Base-by-base conservation (phyloP, 2,797 vertebrate genomes). In the Setipinna tenuifilis region DNA sequence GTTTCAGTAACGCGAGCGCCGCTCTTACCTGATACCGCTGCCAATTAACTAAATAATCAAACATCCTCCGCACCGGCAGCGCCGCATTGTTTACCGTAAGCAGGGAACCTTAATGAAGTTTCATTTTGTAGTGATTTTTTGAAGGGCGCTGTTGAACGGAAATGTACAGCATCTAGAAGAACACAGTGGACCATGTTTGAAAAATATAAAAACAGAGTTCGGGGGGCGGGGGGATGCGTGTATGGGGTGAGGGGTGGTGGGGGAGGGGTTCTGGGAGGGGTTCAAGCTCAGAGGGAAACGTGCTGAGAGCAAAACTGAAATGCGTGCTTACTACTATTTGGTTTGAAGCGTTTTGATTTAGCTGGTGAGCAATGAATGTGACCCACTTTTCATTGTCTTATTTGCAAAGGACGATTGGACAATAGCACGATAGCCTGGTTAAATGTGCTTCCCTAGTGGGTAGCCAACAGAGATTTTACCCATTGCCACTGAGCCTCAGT, bases 1-100 rank as follows among this genome's bases (percentile, higher is more conserved):
- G 89, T 88, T 90, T 46, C 86, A 87, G 81, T 88, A 87, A 89
- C 89, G 89, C 50, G 21, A 19, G 82, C 82, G 19, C 28, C 83
- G 59, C 5, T 61, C 41, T n/a, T 68, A 57, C 81, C 85, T 86
- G 44, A 84, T 83, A 88, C 71, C 61, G 25, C 83, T n/a, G 46
- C 7, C 71, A 78, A 78, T 28, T 28, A 48, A 44, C 65, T 35
- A 28, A 78, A 78, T 78, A 78, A 78, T 78, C 71, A 78, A n/a
- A 78, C 71, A 78, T 78, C 71, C 71, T 78, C 71, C 17, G 41
- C 44, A 6, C 71, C 19, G 35, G 31, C 31, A 11, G n/a, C 12
- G 31, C 6, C 1, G 35, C 41, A 78, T 44, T 78, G 71, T 78
- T 78, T 78, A 78, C 71, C 71, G 71, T 78, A 19, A 41, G n/a